Conservation (phyloP, 2,888 invertebrate genomes). For the Polydrusus tereticollis region DNA sequence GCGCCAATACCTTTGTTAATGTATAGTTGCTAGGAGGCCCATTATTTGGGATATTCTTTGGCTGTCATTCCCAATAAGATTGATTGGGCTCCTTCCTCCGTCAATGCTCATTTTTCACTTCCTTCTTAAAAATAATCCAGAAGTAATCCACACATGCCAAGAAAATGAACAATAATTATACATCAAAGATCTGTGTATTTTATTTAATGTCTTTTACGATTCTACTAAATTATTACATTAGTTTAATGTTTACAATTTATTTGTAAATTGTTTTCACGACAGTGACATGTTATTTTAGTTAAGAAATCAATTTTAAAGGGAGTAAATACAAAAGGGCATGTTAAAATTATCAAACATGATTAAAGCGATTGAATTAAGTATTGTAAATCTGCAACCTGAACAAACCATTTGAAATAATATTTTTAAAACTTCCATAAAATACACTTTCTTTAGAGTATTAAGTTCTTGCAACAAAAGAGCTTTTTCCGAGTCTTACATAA, state of each 20-base stretch:
- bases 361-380: too few relatives aligned
- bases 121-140: conserved; percentile 1
- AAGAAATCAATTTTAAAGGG: too few relatives aligned
- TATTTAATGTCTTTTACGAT: neutral
- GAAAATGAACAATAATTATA: conserved; percentile 5
- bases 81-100: neutral
- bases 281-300: neutral
- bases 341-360: too few relatives aligned
- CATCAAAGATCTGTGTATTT: neutral
- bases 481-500: neutral
- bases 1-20: neutral
- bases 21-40: neutral
- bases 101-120: conserved; percentile 8
- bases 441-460: neutral
- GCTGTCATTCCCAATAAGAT: conserved; percentile 7
- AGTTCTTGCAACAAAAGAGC: neutral
- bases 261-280: neutral
- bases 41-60: neutral
- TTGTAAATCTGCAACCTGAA: too few relatives aligned
- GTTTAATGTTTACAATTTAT: neutral
- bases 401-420: neutral
- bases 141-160: conserved; percentile 14
- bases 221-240: neutral
- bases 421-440: neutral
- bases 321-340: too few relatives aligned